Conservation (phyloP, 2,888 invertebrate species). For the Hedychridium roseum region DNA sequence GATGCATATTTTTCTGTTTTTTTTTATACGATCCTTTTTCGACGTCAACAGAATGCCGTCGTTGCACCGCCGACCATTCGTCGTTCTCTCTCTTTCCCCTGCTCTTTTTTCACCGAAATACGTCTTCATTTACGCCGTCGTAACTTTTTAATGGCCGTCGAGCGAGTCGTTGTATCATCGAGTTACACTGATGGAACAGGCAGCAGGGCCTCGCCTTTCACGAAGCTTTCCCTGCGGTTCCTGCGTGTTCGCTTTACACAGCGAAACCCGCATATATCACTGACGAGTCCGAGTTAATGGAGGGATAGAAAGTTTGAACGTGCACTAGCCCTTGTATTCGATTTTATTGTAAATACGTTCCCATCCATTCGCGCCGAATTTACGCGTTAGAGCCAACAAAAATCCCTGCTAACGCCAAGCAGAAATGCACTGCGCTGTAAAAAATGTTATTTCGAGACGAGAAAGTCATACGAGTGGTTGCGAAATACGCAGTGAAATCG, state of each 20-base stretch:
- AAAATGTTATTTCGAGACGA: too few relatives aligned
- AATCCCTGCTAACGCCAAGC: too few relatives aligned
- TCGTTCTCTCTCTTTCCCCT: not conserved
- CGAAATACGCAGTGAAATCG: too few relatives aligned
- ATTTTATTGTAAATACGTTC: too few relatives aligned
- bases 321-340: too few relatives aligned
- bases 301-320: too few relatives aligned
- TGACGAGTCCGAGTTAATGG: constrained; percentile 36
- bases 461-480: too few relatives aligned
- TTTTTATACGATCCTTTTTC: constrained; percentile 15
- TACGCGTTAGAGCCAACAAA: too few relatives aligned
- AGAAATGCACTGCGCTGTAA: too few relatives aligned
- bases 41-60: constrained; percentile 10
- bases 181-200: not conserved
- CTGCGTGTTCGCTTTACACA: constrained; percentile 8
- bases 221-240: constrained; percentile 4
- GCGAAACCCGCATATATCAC: constrained; percentile 26
- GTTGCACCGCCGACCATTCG: constrained; percentile 2
- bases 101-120: constrained; percentile 31
- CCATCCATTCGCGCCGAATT: too few relatives aligned
- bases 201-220: not conserved
- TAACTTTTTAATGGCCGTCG: constrained; percentile 51
- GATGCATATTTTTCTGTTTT: too few relatives aligned
- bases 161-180: constrained; percentile 19
- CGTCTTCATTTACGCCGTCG: constrained; percentile 47